Evolutionary conservation across 2,888 invertebrate species (phyloP).

Genomic region (Melipona beecheii): DNA sequence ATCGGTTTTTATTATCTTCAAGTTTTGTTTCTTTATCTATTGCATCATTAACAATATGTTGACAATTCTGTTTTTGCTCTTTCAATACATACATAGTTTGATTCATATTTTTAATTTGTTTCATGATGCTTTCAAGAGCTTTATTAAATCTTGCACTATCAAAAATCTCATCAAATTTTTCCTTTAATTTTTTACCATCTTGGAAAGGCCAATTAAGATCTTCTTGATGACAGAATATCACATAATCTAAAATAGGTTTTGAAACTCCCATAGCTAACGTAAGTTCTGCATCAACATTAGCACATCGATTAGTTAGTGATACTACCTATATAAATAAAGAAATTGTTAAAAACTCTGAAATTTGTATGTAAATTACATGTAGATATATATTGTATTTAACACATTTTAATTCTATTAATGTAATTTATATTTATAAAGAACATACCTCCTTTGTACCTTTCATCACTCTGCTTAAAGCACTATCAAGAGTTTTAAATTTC

Average conservation of each 20-base stretch:
- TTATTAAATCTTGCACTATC: conserved; percentile 96
- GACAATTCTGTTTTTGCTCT: conserved; percentile 84
- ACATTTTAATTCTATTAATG: not conserved
- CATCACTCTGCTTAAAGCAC: conserved; percentile 85
- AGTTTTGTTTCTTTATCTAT: conserved; percentile 87
- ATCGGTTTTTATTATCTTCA: conserved; percentile 87
- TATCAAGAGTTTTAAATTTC: conserved; percentile 89
- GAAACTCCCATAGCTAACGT: conserved; percentile 92
- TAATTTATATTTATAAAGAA: not conserved
- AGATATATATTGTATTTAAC: not conserved
- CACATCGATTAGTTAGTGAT: conserved; percentile 88
- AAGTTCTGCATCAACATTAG: conserved; percentile 91
- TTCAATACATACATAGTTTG: conserved; percentile 50
- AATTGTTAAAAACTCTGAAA: not conserved
- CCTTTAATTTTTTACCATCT: conserved; percentile 96
- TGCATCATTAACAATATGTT: conserved; percentile 87
- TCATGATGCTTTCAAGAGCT: conserved; percentile 91
- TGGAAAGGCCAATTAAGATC: conserved; percentile 98
- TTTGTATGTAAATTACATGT: not conserved
- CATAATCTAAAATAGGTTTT: conserved; percentile 96
- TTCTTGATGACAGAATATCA: conserved; percentile 99
- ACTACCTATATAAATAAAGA: conserved; percentile 39
- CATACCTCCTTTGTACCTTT: conserved; percentile 68
- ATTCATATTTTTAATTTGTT: conserved; percentile 86
- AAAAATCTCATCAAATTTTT: conserved; percentile 99